These are phyloP conservation scores for Microplitis demolitor DNA, from an alignment of 1,140 invertebrate species.

Conservation along the genomic window DNA sequence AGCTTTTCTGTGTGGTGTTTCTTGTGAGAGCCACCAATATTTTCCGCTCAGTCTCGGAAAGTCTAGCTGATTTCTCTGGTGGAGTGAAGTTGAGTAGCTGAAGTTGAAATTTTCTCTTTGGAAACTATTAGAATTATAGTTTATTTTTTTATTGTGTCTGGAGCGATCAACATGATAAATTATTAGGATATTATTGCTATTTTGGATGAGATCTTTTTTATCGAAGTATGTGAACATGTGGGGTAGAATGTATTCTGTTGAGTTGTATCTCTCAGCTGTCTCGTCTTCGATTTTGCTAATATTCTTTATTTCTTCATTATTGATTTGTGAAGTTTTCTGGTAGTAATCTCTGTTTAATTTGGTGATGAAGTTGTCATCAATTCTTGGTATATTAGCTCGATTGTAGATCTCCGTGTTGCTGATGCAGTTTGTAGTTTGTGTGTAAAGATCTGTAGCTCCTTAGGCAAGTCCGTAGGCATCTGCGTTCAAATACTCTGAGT, in stretches of 20 bases:
- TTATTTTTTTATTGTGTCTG: neutral
- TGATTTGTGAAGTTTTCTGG: neutral
- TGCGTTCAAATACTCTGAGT: conserved; percentile 10
- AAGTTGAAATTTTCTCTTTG: neutral
- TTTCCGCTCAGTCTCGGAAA: neutral
- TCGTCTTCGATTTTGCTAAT: neutral
- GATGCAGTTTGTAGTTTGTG: neutral
- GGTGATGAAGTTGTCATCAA: conserved; percentile 11
- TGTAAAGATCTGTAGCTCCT: neutral
- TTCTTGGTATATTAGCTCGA: conserved; percentile 3
- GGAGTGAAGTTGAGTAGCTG: neutral
- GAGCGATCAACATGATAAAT: neutral
- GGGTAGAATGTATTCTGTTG: neutral
- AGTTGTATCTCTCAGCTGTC: neutral
- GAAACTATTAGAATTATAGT: too few species aligned
- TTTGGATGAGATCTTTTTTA: conserved; percentile 1
- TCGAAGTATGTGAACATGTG: conserved; percentile 1
- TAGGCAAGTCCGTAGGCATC: neutral
- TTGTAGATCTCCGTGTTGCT: conserved; percentile 14
- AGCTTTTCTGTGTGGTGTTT: neutral
- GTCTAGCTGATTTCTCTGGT: neutral
- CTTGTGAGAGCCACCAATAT: neutral
- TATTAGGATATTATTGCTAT: conserved; percentile 7
- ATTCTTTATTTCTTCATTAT: neutral
- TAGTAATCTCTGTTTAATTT: conserved; percentile 13